Percentiles rank a stretch among this genome's conserved stretches.
Conservation (phyloP, 2,888 invertebrate genomes). For the Falcaria lacertinaria region DNA sequence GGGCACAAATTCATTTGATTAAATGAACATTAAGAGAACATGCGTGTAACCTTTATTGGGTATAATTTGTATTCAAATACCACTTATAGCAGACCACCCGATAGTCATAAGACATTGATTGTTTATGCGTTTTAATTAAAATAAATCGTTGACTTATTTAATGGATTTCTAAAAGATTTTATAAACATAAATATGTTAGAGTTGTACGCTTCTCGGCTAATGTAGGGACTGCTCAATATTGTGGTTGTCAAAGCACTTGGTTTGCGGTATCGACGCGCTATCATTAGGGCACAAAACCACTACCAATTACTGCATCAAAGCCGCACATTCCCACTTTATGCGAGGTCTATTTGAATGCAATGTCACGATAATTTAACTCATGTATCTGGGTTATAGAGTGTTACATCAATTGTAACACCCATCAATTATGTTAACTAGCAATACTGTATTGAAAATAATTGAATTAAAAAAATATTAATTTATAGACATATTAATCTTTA, state of each 20-base stretch:
- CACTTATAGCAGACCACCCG: neutral
- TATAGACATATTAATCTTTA: too few relatives aligned
- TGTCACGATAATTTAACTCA: conserved; percentile 37
- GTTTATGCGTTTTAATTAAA: neutral
- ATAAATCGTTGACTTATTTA: neutral
- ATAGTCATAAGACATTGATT: neutral
- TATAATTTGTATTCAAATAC: neutral
- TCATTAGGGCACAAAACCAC: conserved; percentile 48
- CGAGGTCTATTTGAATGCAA: conserved; percentile 39
- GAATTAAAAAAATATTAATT: too few relatives aligned
- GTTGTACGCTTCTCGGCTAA: conserved; percentile 7
- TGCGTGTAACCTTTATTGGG: neutral
- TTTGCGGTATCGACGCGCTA: conserved; percentile 37
- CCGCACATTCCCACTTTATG: conserved; percentile 43
- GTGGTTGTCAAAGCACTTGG: conserved; percentile 33
- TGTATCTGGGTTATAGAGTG: conserved; percentile 28
- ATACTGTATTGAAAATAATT: neutral
- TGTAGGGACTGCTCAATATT: conserved; percentile 17
- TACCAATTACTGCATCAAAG: conserved; percentile 47
- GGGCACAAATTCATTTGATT: conserved; percentile 24
- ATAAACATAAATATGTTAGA: too few relatives aligned
- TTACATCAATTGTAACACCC: conserved; percentile 17
- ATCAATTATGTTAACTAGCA: conserved; percentile 3
- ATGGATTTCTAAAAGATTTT: too few relatives aligned
- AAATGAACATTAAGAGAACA: conserved; percentile 15